These are phyloP conservation scores for Myiopsitta monachus DNA, from an alignment of 2,113 vertebrate species.

Conservation along the genomic window DNA sequence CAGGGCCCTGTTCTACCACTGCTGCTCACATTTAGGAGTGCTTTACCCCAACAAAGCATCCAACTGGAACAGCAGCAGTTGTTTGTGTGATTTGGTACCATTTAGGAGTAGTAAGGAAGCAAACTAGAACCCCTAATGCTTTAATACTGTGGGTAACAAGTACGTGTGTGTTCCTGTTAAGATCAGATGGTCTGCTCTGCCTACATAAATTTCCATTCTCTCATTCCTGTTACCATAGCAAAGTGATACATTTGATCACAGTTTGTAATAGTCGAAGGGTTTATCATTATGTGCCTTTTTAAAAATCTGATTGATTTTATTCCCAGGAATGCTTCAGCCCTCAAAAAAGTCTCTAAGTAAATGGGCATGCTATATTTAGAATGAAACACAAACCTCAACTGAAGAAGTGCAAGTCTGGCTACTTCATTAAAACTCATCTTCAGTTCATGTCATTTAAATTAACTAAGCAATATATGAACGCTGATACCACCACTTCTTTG, in stretches of 20 bases:
- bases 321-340: slow-evolving; percentile 21
- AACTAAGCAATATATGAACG: slow-evolving; percentile 11
- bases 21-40: neutral
- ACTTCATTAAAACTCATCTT: slow-evolving; percentile 46
- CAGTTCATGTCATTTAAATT: neutral
- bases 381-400: slow-evolving; percentile 3
- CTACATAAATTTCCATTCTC: slow-evolving; percentile 54
- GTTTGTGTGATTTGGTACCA: neutral
- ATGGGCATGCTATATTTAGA: slow-evolving; percentile 34
- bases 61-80: neutral
- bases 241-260: slow-evolving; percentile 67
- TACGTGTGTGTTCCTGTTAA: slow-evolving; percentile 38
- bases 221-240: slow-evolving; percentile 72
- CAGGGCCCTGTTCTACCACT: neutral
- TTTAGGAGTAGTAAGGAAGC: neutral
- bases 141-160: slow-evolving; percentile 12
- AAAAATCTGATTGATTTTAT: slow-evolving; percentile 42
- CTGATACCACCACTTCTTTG: slow-evolving; percentile 2
- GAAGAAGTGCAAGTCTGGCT: slow-evolving; percentile 8
- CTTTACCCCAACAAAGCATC: neutral
- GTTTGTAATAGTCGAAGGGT: slow-evolving; percentile 54
- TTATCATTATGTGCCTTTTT: slow-evolving; percentile 49
- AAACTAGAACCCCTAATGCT: neutral
- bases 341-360: slow-evolving; percentile 4
- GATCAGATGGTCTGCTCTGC: slow-evolving; percentile 62